Evolutionary conservation across 2,888 invertebrate genomes (phyloP).

Genomic region (Acronicta psi): DNA sequence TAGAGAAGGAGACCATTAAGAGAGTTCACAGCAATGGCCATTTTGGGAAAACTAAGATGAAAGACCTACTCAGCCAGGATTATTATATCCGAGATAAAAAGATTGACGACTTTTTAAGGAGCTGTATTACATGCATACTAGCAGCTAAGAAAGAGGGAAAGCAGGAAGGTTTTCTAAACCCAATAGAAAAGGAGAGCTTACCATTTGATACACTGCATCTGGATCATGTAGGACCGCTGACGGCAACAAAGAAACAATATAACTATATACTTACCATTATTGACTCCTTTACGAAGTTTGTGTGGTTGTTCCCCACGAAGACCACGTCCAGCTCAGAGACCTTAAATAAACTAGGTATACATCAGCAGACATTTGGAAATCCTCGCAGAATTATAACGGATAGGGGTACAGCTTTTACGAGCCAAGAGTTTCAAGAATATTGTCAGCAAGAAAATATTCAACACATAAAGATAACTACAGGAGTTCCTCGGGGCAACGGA

Average conservation of each 20-base stretch:
- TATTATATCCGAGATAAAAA: too few relatives aligned
- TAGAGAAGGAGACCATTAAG: too few relatives aligned
- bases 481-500: neutral
- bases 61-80: too few relatives aligned
- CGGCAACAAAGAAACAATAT: slow-evolving; percentile 1
- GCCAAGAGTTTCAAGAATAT: neutral
- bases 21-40: too few relatives aligned
- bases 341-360: neutral
- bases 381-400: neutral
- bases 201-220: too few relatives aligned
- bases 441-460: neutral
- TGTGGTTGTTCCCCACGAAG: slow-evolving; percentile 1
- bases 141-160: too few relatives aligned
- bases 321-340: neutral
- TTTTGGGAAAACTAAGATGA: too few relatives aligned
- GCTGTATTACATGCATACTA: too few relatives aligned
- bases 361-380: neutral
- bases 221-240: slow-evolving; percentile 7
- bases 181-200: too few relatives aligned
- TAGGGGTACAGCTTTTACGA: neutral
- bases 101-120: too few relatives aligned
- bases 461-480: neutral
- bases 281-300: slow-evolving; percentile 4
- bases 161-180: too few relatives aligned
- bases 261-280: slow-evolving; percentile 2